A percentile compares a stretch with the other conserved stretches of the same genome.
These are phyloP conservation scores for Pseudorectes ferrugineus DNA, from an alignment of 2,113 vertebrate species.

Conservation along the genomic window DNA sequence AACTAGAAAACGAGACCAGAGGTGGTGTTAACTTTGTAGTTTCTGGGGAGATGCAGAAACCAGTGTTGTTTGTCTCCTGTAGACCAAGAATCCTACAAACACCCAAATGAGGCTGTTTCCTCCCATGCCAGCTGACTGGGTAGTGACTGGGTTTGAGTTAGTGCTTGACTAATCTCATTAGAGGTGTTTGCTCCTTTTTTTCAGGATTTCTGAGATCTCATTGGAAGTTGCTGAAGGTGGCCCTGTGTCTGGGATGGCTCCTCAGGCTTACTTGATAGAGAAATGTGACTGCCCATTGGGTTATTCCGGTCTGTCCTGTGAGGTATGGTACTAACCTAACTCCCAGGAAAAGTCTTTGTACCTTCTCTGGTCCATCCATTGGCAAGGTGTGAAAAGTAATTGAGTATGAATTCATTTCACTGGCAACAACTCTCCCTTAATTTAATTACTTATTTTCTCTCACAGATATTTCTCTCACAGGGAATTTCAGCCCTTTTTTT, in stretches of 20 bases:
- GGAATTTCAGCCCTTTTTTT: not conserved
- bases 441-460: not conserved
- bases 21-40: not conserved
- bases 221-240: conserved; percentile 86
- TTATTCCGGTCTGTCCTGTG: conserved; percentile 92
- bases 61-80: not conserved
- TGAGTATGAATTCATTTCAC: not conserved
- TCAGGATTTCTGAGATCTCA: conserved; percentile 94
- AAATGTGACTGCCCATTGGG: conserved; percentile 87
- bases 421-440: not conserved
- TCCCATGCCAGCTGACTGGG: not conserved
- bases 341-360: not conserved
- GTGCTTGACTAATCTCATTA: not conserved
- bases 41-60: not conserved
- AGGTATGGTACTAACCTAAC: conserved; percentile 73
- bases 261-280: conserved; percentile 84
- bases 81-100: not conserved
- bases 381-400: not conserved
- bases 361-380: not conserved
- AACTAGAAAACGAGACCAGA: not conserved
- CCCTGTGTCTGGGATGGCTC: conserved; percentile 66
- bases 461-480: not conserved
- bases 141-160: not conserved
- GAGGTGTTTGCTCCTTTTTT: not conserved
- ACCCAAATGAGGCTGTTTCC: not conserved